Percentiles rank a stretch among this genome's conserved stretches.
Conservation (phyloP, 2,797 vertebrate genomes). For the Eleutherodactylus coqui region DNA sequence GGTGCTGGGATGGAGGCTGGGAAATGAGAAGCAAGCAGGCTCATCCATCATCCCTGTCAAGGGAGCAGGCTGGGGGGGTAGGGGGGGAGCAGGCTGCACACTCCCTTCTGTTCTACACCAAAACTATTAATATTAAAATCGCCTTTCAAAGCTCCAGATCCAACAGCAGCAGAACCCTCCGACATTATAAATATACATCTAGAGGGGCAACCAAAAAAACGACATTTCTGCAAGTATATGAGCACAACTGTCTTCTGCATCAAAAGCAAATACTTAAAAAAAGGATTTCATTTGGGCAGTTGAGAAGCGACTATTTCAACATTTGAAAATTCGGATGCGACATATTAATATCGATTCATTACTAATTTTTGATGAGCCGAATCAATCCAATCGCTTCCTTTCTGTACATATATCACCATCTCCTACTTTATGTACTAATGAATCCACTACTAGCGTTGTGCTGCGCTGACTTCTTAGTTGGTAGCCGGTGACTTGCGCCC, state of each 20-base stretch:
- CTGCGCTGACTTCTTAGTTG: background rate
- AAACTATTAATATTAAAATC: slow-evolving; percentile 96
- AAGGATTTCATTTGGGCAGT: too few relatives aligned
- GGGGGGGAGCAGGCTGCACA: slow-evolving; percentile 79
- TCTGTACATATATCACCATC: background rate
- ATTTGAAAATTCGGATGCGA: too few relatives aligned
- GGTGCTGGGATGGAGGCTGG: slow-evolving; percentile 88
- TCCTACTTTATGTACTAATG: background rate
- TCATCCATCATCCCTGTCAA: slow-evolving; percentile 99
- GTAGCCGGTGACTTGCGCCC: background rate
- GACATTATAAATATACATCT: background rate
- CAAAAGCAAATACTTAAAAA: too few relatives aligned
- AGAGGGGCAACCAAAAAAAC: too few relatives aligned
- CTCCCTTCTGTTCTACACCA: slow-evolving; percentile 90
- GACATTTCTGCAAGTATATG: background rate
- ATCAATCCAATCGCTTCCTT: background rate
- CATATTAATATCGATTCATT: too few relatives aligned
- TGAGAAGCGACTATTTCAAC: too few relatives aligned
- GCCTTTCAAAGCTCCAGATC: slow-evolving; percentile 68
- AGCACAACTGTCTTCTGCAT: too few relatives aligned
- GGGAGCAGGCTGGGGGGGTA: slow-evolving; percentile 85
- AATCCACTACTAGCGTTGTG: background rate
- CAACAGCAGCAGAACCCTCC: slow-evolving; percentile 18
- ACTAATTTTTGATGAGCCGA: too few relatives aligned
- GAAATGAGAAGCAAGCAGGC: slow-evolving; percentile 86